These are phyloP conservation scores for Macheiramphus alcinus DNA, from an alignment of 2,113 vertebrate species.

Conservation along the genomic window DNA sequence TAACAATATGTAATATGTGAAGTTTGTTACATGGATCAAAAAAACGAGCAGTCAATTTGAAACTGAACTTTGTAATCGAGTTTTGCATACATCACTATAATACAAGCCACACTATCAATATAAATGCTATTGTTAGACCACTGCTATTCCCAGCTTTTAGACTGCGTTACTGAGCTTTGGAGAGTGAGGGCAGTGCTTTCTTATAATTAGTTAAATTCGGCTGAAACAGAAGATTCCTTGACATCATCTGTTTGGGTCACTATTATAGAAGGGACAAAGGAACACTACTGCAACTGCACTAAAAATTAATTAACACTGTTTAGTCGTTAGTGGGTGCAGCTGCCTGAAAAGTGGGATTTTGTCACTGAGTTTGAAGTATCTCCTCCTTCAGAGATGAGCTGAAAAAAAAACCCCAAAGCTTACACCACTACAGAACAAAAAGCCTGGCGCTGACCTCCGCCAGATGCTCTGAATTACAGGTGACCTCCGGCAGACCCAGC, in stretches of 20 bases:
- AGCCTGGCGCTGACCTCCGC: neutral
- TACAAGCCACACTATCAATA: neutral
- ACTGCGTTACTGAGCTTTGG: neutral
- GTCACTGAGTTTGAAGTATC: neutral
- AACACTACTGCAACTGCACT: neutral
- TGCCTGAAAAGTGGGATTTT: conserved; percentile 14
- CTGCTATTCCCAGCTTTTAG: neutral
- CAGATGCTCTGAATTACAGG: conserved; percentile 41
- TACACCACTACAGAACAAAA: neutral
- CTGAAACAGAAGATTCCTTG: conserved; percentile 20
- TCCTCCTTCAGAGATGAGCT: conserved; percentile 14
- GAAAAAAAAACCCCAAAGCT: neutral
- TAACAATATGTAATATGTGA: neutral
- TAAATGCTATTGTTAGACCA: neutral
- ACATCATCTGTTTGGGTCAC: neutral
- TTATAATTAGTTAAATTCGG: neutral
- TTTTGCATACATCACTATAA: neutral
- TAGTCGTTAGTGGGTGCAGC: neutral
- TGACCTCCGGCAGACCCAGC: neutral
- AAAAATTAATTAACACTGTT: conserved; percentile 6
- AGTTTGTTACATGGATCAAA: neutral
- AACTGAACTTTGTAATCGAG: neutral
- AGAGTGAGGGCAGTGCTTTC: neutral
- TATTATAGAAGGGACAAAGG: neutral
- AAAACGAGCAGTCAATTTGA: neutral